Base-by-base conservation (phyloP, 2,113 vertebrate species). In the Phainopepla nitens region DNA sequence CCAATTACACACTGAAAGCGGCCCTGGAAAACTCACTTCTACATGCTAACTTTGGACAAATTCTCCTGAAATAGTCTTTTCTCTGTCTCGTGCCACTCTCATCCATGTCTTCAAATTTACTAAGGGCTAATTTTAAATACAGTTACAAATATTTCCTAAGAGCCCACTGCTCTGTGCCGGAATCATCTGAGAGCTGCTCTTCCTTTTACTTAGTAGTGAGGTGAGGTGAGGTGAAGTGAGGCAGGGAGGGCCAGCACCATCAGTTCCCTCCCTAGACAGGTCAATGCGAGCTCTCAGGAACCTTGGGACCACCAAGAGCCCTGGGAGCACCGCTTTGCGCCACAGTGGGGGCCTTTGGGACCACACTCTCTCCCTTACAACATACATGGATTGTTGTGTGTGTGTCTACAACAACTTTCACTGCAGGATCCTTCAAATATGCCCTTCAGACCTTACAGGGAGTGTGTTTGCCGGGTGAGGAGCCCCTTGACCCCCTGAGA, bases 71-170 rank as follows among this genome's bases (percentile, higher is more conserved):
- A 49, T 9, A 81, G 6, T 29, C 41, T 77, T 66, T 49, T 87
- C 51, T 68, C 66, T 90, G 44, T 95, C 50, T 97, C 13, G 6
- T 93, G 73, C 87, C 82, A 45, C 82, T 92, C 62, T 61, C 20
- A 41, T 96, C 56, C 60, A 61, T 45, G 50, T 73, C 78, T 97
- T 96, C 33, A 75, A 78, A 78, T 95, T 39, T 97, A 87, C 54
- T 95, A 90, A 91, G 56, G 82, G 80, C 49, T 95, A 87, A 94
- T 93, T 97, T 85, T 85, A 82, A 89, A 82, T 82, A 4, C 4
- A 75, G 20, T 84, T 80, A 35, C 93, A 91, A 94, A 95, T 92
- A 82, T 76, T 96, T 95, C 89, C 71, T 75, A 96, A 87, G 62
- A 96, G 39, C 87, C 77, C 84, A 68, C 68, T 91, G 80, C 68